Base-by-base conservation (phyloP, 2,113 vertebrate species). In the Dendrocopos noguchii region DNA sequence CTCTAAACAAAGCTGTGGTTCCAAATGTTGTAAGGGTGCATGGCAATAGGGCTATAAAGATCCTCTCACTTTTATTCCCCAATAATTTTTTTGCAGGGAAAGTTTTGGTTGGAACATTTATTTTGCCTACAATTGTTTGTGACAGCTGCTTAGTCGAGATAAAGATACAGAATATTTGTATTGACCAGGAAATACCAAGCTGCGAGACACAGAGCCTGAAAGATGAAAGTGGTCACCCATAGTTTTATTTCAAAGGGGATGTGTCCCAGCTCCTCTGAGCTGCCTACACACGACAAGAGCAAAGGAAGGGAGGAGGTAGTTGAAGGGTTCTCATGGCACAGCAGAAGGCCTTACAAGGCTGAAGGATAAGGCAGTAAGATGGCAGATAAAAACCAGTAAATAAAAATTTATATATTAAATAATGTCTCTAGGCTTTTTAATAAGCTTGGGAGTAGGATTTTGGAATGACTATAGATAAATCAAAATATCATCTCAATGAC, bases 91-190 rank as follows among this genome's bases (percentile, higher is more conserved):
- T 15, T 39, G 39, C 44, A 47, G 15, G 6, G 21, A 28, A 81
- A 17, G 9, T 50, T 93, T 78, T 39, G 22, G 3, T 8, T 84
- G 34, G 65, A 88, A 68, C 42, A 19, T 72, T 72, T 34, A 36
- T 68, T 90, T 79, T 72, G 57, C 20, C 61, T 84, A 31, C 42
- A 65, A 8, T 21, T 50, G 47, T 50, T 70, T 80, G n/a, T 72
- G 57, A 65, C 47, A 79, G 44, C 29, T 61, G 24, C 34, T 77
- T 34, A 29, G 50, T 50, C 39, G 29, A 64, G 27, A n/a, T 34
- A 74, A 85, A 78, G 63, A 50, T 21, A 44, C 24, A 72, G 20
- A 50, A 6, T 1, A 0, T 20, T 8, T 0, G 1, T 34, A 12
- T 60, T 79, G 55, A 59, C 50, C 55, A 57, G 66, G 55, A 65